Percentiles rank a stretch among this genome's conserved stretches.
These are phyloP conservation scores for Mya arenaria DNA, from an alignment of 1,140 invertebrate species.

Conservation along the genomic window DNA sequence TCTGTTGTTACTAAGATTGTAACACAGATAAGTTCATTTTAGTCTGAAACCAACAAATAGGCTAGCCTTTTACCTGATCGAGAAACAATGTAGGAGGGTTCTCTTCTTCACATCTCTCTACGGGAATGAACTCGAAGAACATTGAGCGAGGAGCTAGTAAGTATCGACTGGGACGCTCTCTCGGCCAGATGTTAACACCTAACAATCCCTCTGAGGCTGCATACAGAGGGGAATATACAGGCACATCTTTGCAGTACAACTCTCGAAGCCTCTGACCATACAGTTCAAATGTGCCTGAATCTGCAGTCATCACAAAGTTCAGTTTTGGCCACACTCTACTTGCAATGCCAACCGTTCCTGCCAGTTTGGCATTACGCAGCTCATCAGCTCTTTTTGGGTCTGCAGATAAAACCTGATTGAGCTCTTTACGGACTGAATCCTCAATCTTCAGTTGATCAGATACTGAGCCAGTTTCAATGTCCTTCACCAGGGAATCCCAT, in stretches of 20 bases:
- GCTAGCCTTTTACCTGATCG: constrained; percentile 69
- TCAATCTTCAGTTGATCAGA: constrained; percentile 70
- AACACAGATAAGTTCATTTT: too few species aligned
- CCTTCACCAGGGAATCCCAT: constrained; percentile 68
- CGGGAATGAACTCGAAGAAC: constrained; percentile 80
- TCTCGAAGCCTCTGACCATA: constrained; percentile 73
- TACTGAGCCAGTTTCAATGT: constrained; percentile 74
- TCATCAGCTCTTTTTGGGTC: constrained; percentile 75
- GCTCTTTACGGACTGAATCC: constrained; percentile 64
- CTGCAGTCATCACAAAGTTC: constrained; percentile 72
- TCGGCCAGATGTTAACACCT: constrained; percentile 78
- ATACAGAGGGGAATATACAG: constrained; percentile 78
- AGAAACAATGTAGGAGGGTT: constrained; percentile 76
- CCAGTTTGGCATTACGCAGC: constrained; percentile 66
- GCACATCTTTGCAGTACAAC: constrained; percentile 72
- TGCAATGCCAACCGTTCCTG: constrained; percentile 67
- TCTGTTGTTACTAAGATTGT: too few species aligned
- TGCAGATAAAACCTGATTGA: constrained; percentile 70
- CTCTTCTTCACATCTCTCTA: constrained; percentile 67
- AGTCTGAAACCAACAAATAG: not conserved
- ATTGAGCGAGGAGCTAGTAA: constrained; percentile 72
- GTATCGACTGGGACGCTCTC: constrained; percentile 67
- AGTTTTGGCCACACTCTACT: constrained; percentile 77
- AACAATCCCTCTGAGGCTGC: constrained; percentile 80
- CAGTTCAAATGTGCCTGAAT: constrained; percentile 77